Base-by-base conservation (phyloP, 2,888 invertebrate species). In the Mantis religiosa region DNA sequence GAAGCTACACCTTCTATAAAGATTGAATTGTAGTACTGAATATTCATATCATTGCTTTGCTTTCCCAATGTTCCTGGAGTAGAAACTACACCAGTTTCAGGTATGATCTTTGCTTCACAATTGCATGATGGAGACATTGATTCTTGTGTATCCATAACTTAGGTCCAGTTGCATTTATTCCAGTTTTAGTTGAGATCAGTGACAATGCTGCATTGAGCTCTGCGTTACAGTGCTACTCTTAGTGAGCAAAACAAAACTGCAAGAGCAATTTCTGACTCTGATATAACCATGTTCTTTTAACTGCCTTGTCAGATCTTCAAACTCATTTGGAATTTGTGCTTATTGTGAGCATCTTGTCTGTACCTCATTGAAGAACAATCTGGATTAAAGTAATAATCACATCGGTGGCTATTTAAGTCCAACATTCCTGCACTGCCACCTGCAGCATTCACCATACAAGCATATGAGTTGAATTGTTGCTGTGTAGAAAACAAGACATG, bases 191-290 rank as follows among this genome's bases (percentile, higher is more conserved):
- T 20, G 82, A 25, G n/a, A 87, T 2, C 25, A 89, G n/a, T 7
- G 81, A 15, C 30, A 34, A n/a, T n/a, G 87, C 92, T 88, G 95
- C 93, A 91, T 94, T 94, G 91, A 95, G 96, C 83, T 93, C 92
- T 8, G 98, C 97, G 93, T 98, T 98, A 92, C 98, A 98, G 92
- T 96, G 96, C 91, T 95, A 96, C 9, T 95, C 94, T n/a, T 84
- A 94, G 95, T 0, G 96, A 96, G 92, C 96, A 96, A 91, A 95
- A 95, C 28, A 97, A 93, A 91, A 98, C 94, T 3, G 98, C 97
- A 90, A 97, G 94, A 3, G 97, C 97, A 91, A 98, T 96, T 93
- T 98, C 98, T 84, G 96, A 95, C 92, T 97, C 96, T 12, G 96
- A 95, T 90, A 98, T 95, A 71, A 96, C 93, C 90, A 15, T 81